Base-by-base conservation (phyloP, 2,113 vertebrate species). In the Thinocorus orbignyianus region DNA sequence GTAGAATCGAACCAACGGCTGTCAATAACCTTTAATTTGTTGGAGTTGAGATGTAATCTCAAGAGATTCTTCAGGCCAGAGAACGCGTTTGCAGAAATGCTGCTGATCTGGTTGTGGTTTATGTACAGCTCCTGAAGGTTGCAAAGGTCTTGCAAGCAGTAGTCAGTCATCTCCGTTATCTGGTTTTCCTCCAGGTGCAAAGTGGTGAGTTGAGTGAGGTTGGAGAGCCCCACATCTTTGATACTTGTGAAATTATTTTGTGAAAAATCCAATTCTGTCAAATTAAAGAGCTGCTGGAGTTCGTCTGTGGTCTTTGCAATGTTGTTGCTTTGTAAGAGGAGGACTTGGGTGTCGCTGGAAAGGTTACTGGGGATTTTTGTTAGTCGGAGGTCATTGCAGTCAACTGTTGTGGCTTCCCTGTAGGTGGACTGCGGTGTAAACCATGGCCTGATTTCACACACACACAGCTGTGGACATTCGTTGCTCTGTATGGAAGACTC, bases 381-480 rank as follows among this genome's bases (percentile, higher is more conserved):
- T 81, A 99, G 95, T 33, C 99, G 99, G 39, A 99, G 99, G 93
- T 99, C 99, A 39, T 99, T 99, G 98, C 99, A 99, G 93, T 99
- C 99, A 86, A 99, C 99, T 0, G 99, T 99, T 51, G 98, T 99
- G 62, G 99, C 99, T 97, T 99, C 99, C 96, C 99, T 98, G 98
- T 99, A 99, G 0, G 99, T 99, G 37, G 99, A 99, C 97, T 99
- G 99, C 0, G 99, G 99, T 31, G 99, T 99, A 94, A 99, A 99
- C 99, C 99, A 99, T 22, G 99, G 99, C 33, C 99, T 97, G 93
- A 99, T 99, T 92, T 99, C 99, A 64, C 99, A 99, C 6, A 99
- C 99, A 31, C 99, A 99, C 31, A 99, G 98, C 94, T 99, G 99
- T 20, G 99, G 99, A 73, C 99, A 99, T 91, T 99, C 99, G 11